Evolutionary conservation across 2,888 invertebrate species (phyloP).

Genomic region (Machimus rusticus): DNA sequence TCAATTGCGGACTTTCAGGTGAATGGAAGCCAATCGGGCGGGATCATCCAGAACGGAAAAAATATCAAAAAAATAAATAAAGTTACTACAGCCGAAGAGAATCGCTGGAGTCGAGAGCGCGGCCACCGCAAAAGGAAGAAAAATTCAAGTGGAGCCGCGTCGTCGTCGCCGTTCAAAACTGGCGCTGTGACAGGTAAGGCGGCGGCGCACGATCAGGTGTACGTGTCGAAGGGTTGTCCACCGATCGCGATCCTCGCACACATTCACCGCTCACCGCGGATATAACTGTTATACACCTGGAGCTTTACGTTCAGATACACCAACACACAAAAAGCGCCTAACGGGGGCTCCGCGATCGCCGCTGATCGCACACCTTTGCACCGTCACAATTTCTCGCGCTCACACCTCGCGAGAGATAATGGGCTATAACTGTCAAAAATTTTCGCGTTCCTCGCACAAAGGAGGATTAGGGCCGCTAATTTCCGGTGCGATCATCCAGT

Average conservation of each 20-base stretch:
- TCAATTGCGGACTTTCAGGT: not conserved
- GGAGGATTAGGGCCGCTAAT: not conserved
- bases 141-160: not conserved
- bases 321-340: not conserved
- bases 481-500: not conserved
- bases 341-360: not conserved
- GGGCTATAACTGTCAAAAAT: not conserved
- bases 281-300: conserved; percentile 24
- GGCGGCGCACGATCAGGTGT: not conserved
- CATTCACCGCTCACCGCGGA: not conserved
- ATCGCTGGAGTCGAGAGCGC: not conserved
- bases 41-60: not conserved
- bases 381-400: not conserved
- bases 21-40: not conserved
- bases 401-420: not conserved
- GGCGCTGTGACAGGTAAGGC: not conserved
- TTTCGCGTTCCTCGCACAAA: not conserved
- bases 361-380: not conserved
- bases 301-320: not conserved
- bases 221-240: not conserved
- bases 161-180: not conserved
- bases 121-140: not conserved
- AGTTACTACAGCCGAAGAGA: not conserved
- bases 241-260: not conserved
- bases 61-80: not conserved